phyloP scores from a whole-genome alignment of 1,140 invertebrate species.

The Drosophila hydei region DNA sequence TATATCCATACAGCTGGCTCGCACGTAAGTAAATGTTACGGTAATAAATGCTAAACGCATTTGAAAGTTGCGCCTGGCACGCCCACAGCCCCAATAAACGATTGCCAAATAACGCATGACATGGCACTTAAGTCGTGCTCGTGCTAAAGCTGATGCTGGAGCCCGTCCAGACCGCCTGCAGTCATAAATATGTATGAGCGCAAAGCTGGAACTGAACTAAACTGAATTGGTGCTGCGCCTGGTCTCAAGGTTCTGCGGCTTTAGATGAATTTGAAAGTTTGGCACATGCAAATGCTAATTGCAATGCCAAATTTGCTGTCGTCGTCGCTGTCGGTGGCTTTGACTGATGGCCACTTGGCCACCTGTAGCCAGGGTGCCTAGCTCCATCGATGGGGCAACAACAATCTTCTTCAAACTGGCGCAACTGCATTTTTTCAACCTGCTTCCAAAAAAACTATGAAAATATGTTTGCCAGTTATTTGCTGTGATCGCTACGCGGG shows the following conservation, averaged over 20 bases:
- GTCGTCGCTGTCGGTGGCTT: constrained; percentile 31
- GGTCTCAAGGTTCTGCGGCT: constrained; percentile 64
- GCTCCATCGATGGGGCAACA: constrained; percentile 34
- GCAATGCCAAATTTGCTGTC: constrained; percentile 37
- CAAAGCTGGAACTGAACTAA: neutral
- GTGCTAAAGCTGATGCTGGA: constrained; percentile 18
- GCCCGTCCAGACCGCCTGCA: constrained; percentile 48
- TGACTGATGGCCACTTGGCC: constrained; percentile 61
- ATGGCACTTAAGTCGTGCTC: constrained; percentile 58
- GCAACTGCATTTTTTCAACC: constrained; percentile 57
- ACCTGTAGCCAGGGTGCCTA: constrained; percentile 11
- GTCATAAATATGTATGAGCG: constrained; percentile 60
- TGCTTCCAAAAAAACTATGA: constrained; percentile 21
- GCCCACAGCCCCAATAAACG: constrained; percentile 52
- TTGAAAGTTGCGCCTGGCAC: constrained; percentile 70
- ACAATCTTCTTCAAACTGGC: constrained; percentile 49
- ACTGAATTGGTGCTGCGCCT: constrained; percentile 18
- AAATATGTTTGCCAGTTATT: constrained; percentile 57
- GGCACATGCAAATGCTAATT: constrained; percentile 71
- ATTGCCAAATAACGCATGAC: constrained; percentile 70
- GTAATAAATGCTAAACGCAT: constrained; percentile 49
- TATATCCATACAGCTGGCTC: constrained; percentile 92
- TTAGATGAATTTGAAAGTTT: constrained; percentile 58
- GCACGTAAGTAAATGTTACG: constrained; percentile 88
- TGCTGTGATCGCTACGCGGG: constrained; percentile 49